Evolutionary conservation across 2,797 vertebrate species (phyloP), one percentile per base, ranked within the genome.

Genomic region (Cossypha caffra): DNA sequence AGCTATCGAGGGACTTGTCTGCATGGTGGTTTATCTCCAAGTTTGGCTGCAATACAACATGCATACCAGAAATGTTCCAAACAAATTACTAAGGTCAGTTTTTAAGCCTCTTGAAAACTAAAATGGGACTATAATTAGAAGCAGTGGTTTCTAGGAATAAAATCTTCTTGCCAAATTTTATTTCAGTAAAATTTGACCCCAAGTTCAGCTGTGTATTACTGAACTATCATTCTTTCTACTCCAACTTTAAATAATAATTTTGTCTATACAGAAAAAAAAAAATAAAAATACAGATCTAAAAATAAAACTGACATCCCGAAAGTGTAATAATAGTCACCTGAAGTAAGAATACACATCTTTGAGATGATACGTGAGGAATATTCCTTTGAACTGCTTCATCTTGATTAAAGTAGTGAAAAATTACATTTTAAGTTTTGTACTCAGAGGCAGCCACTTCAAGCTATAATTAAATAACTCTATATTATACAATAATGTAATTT

Each of bases 11-110:
- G 97, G 99, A 99, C 98, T 99, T 99, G 98, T 99, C 99, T 88
- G 99, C 99, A 88, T 99, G 99, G 97, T 99, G 99, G 98, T 99
- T 99, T 97, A 99, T 99, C 98, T 99, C 99, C 98, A 99, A 98
- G 98, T 99, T 99, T 92, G 99, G 99, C 99, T 99, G 98, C 95
- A 98, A 98, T 98, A 98, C 97, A 98, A 98, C 94, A 98, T 97
- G 97, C 97, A 98, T 98, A 98, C 97, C 97, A 97, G 98, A 98
- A 96, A 98, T 97, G 97, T 98, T 97, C 98, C 97, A 98, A 98
- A 98, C 97, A 98, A 98, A 98, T 98, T 98, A 98, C 98, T 98
- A 98, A 97, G 98, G 98, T 98, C 97, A 98, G 97, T 97, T 96
- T 95, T 98, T 98, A 98, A 98, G 98, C 97, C 96, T 98, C 98